Conservation (phyloP, 2,797 vertebrate genomes). For the Crenuchus spilurus region DNA sequence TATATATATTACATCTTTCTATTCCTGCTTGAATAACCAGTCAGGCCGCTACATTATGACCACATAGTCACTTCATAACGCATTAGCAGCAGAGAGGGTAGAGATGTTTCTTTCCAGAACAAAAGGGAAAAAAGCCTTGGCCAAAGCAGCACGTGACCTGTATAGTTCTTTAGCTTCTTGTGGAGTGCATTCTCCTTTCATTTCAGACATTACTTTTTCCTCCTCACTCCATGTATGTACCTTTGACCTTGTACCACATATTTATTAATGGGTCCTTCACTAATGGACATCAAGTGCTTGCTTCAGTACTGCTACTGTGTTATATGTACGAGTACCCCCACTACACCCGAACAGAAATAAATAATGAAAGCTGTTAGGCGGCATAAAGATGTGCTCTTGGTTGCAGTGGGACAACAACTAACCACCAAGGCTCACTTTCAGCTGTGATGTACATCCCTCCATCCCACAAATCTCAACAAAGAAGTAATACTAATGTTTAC, state of each 20-base stretch:
- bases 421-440: constrained; percentile 10
- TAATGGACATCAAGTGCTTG: constrained; percentile 82
- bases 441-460: constrained; percentile 1
- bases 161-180: constrained; percentile 65
- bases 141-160: constrained; percentile 49
- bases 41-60: constrained; percentile 18
- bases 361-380: constrained; percentile 37
- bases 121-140: constrained; percentile 37
- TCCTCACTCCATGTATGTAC: constrained; percentile 58
- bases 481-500: neutral
- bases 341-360: constrained; percentile 64
- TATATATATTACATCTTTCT: neutral
- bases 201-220: constrained; percentile 37
- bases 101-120: constrained; percentile 8
- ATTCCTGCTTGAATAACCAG: constrained; percentile 18
- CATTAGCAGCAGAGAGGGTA: constrained; percentile 37
- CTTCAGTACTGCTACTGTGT: constrained; percentile 67
- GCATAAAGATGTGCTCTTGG: constrained; percentile 19
- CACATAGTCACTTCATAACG: constrained; percentile 20
- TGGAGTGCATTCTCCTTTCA: constrained; percentile 37
- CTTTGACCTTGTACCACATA: constrained; percentile 65
- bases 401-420: constrained; percentile 17
- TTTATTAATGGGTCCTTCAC: constrained; percentile 68
- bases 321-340: constrained; percentile 70
- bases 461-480: neutral